These are phyloP conservation scores for Lissocephala sabroskyi DNA, from an alignment of 2,888 invertebrate genomes.

Conservation along the genomic window DNA sequence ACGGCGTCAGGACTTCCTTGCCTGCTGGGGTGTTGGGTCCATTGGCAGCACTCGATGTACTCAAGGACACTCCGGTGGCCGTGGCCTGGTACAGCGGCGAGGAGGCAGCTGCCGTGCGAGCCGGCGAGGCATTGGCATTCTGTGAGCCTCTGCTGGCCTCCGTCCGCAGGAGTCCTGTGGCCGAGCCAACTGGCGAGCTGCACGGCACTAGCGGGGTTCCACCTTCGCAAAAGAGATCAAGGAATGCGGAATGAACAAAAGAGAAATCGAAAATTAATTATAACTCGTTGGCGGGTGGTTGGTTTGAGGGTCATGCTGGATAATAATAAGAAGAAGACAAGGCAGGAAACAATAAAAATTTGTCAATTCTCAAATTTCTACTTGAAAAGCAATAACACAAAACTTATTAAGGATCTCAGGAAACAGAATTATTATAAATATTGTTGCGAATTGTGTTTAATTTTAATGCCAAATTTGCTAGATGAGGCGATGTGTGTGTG, in stretches of 20 bases:
- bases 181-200: slow-evolving; percentile 48
- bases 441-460: not conserved
- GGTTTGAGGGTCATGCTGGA: no score
- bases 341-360: no score
- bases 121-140: slow-evolving; percentile 10
- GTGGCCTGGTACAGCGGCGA: slow-evolving; percentile 2
- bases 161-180: slow-evolving; percentile 50
- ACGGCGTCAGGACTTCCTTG: slow-evolving; percentile 30
- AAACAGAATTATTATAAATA: not conserved
- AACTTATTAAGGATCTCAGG: slow-evolving; percentile 1
- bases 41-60: slow-evolving; percentile 9
- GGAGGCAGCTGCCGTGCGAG: slow-evolving; percentile 33
- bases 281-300: no score
- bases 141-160: slow-evolving; percentile 26
- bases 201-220: slow-evolving; percentile 74
- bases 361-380: not conserved
- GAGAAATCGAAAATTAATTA: not conserved
- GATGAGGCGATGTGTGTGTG: no score
- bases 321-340: no score
- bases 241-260: no score
- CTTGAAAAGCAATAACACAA: slow-evolving; percentile 17
- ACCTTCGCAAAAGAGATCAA: slow-evolving; percentile 73
- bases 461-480: no score
- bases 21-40: slow-evolving; percentile 12
- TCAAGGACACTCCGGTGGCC: slow-evolving; percentile 9